phyloP scores from a whole-genome alignment of 2,797 vertebrate species.

The Pseudochirops corinnae region DNA sequence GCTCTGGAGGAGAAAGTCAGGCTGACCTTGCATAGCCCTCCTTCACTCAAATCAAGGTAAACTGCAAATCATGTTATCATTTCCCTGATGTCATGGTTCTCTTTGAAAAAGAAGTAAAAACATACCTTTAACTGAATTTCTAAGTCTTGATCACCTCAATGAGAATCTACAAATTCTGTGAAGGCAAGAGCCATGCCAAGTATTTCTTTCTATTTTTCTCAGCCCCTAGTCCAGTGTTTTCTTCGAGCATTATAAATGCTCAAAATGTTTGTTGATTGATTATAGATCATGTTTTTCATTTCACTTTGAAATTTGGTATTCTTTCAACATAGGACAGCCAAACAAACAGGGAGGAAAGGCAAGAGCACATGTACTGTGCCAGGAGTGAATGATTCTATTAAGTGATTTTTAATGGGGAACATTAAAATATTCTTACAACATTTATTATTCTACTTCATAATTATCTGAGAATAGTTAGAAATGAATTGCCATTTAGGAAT shows the following conservation, averaged over 20 bases:
- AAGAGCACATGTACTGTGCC: conserved; percentile 24
- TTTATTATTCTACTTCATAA: conserved; percentile 79
- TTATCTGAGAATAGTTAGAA: conserved; percentile 81
- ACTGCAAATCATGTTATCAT: no score
- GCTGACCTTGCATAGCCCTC: no score
- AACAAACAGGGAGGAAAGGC: not conserved
- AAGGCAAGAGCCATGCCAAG: not conserved
- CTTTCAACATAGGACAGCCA: not conserved
- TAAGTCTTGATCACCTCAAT: not conserved
- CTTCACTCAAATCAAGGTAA: no score
- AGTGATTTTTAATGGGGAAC: conserved; percentile 77
- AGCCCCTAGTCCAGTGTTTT: not conserved
- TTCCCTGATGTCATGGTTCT: no score
- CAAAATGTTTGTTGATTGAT: not conserved
- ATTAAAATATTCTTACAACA: conserved; percentile 77
- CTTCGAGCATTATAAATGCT: not conserved
- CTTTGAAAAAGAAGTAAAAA: no score
- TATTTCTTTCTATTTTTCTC: not conserved
- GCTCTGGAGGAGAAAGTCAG: no score
- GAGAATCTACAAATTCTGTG: not conserved
- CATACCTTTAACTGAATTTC: not conserved
- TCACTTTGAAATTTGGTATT: not conserved
- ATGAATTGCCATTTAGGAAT: conserved; percentile 76
- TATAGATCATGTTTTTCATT: not conserved
- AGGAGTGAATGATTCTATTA: conserved; percentile 74